A percentile compares a stretch with the other conserved stretches of the same genome.
phyloP scores from a whole-genome alignment of 2,113 vertebrate genomes.

The Furnarius figulus region DNA sequence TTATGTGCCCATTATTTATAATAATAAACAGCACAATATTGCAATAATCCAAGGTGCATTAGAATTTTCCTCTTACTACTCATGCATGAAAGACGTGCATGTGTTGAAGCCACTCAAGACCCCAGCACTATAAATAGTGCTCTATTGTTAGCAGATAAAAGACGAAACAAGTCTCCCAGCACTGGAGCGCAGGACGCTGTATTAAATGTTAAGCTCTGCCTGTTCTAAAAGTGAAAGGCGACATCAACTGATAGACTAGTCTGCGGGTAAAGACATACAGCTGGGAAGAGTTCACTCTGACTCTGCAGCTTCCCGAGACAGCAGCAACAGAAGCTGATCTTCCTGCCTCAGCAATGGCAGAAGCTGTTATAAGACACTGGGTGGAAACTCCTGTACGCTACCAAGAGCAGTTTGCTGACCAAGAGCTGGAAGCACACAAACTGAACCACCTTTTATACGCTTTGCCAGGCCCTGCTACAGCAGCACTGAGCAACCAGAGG shows the following conservation, averaged over 20 bases:
- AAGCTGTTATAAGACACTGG: constrained; percentile 77
- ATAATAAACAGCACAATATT: neutral
- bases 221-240: constrained; percentile 42
- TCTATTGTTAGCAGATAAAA: constrained; percentile 67
- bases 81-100: neutral
- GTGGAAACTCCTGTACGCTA: constrained; percentile 79
- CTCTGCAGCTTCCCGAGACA: neutral
- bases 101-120: constrained; percentile 44
- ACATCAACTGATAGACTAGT: neutral
- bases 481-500: neutral
- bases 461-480: constrained; percentile 74
- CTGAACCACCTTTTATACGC: constrained; percentile 80
- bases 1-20: neutral
- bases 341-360: constrained; percentile 69
- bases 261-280: neutral
- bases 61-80: neutral
- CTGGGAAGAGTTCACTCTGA: neutral
- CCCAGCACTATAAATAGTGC: constrained; percentile 72
- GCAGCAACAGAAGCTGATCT: neutral
- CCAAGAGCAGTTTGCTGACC: constrained; percentile 69
- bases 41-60: neutral
- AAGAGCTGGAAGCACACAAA: constrained; percentile 68
- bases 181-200: constrained; percentile 19
- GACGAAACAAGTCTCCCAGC: neutral
- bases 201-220: constrained; percentile 25